Evolutionary conservation across 2,113 vertebrate genomes (phyloP), one percentile per base, ranked within the genome.

Genomic region (Cephalopterus ornatus): DNA sequence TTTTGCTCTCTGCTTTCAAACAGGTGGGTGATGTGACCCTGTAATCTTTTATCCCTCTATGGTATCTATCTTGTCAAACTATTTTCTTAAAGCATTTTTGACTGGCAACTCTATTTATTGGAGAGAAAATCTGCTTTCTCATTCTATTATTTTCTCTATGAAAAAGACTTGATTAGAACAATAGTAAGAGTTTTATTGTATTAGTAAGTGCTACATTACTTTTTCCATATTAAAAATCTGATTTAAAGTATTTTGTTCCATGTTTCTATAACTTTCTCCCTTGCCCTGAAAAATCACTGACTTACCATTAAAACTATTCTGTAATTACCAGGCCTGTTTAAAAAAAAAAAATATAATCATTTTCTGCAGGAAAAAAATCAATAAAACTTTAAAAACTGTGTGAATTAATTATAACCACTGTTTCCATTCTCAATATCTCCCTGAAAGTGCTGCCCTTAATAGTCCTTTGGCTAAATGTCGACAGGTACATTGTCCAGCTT

Each of bases 21-120:
- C 0, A 2, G 5, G 5, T 59, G 5, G 10, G 11, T 79, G 19
- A 32, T 61, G 23, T 75, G 24, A 72, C 17, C 3, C 11, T 61
- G 41, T 41, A 72, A n/a, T 3, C 8, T 92, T 87, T 85, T 49
- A 52, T 65, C 5, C 14, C 6, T 59, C 47, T 49, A 30, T 47
- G 11, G 1, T 41, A 37, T 15, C 11, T 37, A 11, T 35, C 27
- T 47, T 82, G 11, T 70, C 65, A 46, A 13, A 17, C 2, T 35
- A 33, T 74, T 52, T 68, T 46, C 33, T 70, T 70, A 58, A 70
- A 77, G 10, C 1, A 32, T 61, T 56, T 47, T 14, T 5, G n/a
- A 2, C 32, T 75, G 26, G 21, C 59, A 90, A 72, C 23, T 26
- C 2, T 35, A 17, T 63, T 76, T 53, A 61, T 33, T n/a, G 80